Evolutionary conservation across 2,888 invertebrate species (phyloP).

Genomic region (Idaea straminata): DNA sequence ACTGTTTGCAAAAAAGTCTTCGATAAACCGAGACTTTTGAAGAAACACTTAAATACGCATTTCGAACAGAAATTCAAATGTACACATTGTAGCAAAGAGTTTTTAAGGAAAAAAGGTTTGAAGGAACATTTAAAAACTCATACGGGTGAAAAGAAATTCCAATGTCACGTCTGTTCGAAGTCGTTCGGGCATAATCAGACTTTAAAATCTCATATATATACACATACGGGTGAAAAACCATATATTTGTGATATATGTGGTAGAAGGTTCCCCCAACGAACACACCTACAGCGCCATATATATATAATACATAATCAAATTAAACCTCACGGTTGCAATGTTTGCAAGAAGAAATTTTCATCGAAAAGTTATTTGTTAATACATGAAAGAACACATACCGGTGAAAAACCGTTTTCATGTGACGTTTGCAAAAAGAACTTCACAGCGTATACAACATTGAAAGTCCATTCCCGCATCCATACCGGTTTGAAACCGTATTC

Average conservation of each 20-base stretch:
- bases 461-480: conserved; percentile 69
- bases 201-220: conserved; percentile 63
- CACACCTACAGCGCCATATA: conserved; percentile 66
- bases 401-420: conserved; percentile 60
- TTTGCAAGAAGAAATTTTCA: conserved; percentile 65
- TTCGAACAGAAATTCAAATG: conserved; percentile 61
- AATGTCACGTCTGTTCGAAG: conserved; percentile 55
- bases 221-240: conserved; percentile 65
- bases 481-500: conserved; percentile 66
- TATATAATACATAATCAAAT: conserved; percentile 63
- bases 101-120: conserved; percentile 59
- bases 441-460: conserved; percentile 65
- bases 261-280: conserved; percentile 58
- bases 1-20: conserved; percentile 50
- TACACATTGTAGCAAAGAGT: conserved; percentile 54
- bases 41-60: conserved; percentile 57
- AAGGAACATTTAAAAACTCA: conserved; percentile 68
- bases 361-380: conserved; percentile 67
- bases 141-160: conserved; percentile 57
- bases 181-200: conserved; percentile 67
- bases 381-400: conserved; percentile 65
- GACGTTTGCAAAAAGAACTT: conserved; percentile 67
- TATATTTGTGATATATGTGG: conserved; percentile 69
- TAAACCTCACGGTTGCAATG: conserved; percentile 56
- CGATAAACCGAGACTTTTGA: conserved; percentile 51